Base-by-base conservation (phyloP, 2,888 invertebrate genomes). In the Acleris laterana region DNA sequence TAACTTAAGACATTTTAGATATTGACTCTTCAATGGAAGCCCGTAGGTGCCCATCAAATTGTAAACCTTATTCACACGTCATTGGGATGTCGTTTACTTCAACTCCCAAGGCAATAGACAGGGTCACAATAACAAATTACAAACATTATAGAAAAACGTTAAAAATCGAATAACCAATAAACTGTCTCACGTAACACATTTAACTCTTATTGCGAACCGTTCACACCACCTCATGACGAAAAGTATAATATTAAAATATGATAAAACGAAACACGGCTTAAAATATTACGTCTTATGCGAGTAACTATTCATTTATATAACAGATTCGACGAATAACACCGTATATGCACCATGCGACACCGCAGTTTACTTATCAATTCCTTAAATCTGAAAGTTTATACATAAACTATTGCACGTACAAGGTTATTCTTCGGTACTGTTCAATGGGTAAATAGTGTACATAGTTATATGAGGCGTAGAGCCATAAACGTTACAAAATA, bases 21-120 rank as follows among this genome's bases (percentile, higher is more conserved):
- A 73, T 82, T 79, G 80, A 80, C 82, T 82, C 79, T 70, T 78
- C 79, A 80, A 83, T 84, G 89, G 88, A 89, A 89, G 89, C 89
- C 88, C 74, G 76, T 69, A 71, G 13, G 52, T 32, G 57, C 32
- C 74, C 72, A 73, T 76, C 73, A 71, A 68, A 69, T 71, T 67
- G 57, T 50, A 68, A 63, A 48, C 53, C 48, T 42, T 50, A 59
- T 55, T 48, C 44, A 46, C 48, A 25, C 44, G 22, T 32, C n/a
- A 49, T 38, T n/a, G 46, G 57, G 59, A 53, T 49, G 25, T 42
- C 62, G 28, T 48, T 22, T 46, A 25, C 20, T n/a, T 20, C 42
- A 44, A 38, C 63, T 59, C 58, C 58, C 50, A 55, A 61, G 49
- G 28, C 56, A 55, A 38, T 38, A 38, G 38, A 56, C 51, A 46